Base-by-base conservation (phyloP, 2,888 invertebrate genomes). In the Keiferia lycopersicella region DNA sequence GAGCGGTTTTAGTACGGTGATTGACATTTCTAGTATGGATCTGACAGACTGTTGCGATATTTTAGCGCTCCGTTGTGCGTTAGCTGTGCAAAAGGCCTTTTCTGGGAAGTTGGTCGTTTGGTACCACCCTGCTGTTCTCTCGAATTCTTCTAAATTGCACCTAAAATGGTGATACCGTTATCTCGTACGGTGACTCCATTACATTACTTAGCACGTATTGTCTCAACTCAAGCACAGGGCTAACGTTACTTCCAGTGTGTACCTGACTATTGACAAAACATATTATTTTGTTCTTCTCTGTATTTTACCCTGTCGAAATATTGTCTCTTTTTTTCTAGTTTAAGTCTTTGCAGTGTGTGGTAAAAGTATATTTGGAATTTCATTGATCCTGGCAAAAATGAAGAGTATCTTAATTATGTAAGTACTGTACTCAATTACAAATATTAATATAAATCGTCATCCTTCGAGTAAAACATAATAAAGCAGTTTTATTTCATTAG, bases 101-200 rank as follows among this genome's bases (percentile, higher is more conserved):
- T n/a, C n/a, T n/a, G n/a, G n/a, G n/a, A n/a, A n/a, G n/a, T n/a
- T n/a, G n/a, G n/a, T n/a, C n/a, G n/a, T n/a, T n/a, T n/a, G n/a
- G n/a, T n/a, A n/a, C n/a, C n/a, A n/a, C n/a, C 26, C 6, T 26
- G 6, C 6, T 39, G 14, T 1, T 14, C 14, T 1, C 41, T 41
- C 0, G 14, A 41, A 14, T 41, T 14, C 14, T 41, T 12, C 8
- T 6, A 11, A 39, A 2, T 10, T 39, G 12, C 1, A 39, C 2
- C 39, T 12, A 11, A 14, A 8, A 14, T 14, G 1, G 6, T 1
- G 2, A 41, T 77, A 71, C 70, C 51, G n/a, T 64, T 61, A 64
- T 83, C 82, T 30, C 80, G 75, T 64, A 61, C 16, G 51, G 0
- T 58, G 20, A 38, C 39, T 14, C 18, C 11, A 20, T 38, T 39